Evolutionary conservation across 2,888 invertebrate genomes (phyloP), one percentile per base, ranked within the genome.

Genomic region (Heliothis peltigera): DNA sequence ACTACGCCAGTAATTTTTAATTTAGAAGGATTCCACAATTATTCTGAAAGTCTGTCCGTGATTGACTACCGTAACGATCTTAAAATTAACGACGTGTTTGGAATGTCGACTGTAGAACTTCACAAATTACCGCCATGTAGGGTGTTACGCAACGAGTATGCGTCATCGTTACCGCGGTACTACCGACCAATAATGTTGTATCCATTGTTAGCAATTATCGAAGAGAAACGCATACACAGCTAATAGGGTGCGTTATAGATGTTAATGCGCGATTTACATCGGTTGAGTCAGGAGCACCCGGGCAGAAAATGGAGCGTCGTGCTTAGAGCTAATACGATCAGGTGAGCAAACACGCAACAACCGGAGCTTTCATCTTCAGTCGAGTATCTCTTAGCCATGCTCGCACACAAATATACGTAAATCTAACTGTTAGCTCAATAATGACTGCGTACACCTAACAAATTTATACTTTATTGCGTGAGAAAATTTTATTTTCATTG

Each of bases 271-370:
- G 89, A 91, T 91, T 91, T 90, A 90, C 91, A 90, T 91, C 87
- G 84, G 91, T 89, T 89, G 92, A 93, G 92, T 89, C 87, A 86
- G 90, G 82, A 73, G 88, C 92, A 92, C 70, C 87, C 85, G 89
- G 86, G 90, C 86, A 92, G 92, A 94, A 94, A 93, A 92, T 92
- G 91, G 90, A 91, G 91, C 92, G 84, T 84, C 90, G 89, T 91
- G 92, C 91, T 91, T 91, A 90, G 84, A 89, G 90, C 92, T 94
- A 93, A 94, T 93, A 90, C 92, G 94, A 94, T 94, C 93, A 93
- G 88, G 89, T 92, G 93, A 91, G 91, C 92, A 93, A 93, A 93
- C 91, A 92, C 91, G 90, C 88, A 90, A 88, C 88, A 86, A 82
- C 85, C 84, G 82, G 77, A 82, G 94, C 94, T 95, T 95, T 95